These are phyloP conservation scores for Drosophila rufa DNA, from an alignment of 1,140 invertebrate genomes.

Conservation along the genomic window DNA sequence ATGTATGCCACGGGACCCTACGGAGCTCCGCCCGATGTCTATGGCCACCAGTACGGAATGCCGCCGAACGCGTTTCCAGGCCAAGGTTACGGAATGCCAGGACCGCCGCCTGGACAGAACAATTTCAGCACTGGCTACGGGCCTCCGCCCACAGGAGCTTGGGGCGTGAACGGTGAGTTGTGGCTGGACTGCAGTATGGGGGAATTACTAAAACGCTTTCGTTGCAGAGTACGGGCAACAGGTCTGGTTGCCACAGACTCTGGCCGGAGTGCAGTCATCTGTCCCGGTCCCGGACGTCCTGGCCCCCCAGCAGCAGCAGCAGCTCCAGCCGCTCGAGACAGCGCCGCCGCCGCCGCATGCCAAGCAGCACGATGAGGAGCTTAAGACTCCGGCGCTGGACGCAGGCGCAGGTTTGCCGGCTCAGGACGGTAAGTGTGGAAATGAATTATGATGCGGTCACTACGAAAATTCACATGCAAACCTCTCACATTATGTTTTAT, in stretches of 20 bases:
- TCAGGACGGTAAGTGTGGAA: slow-evolving; percentile 76
- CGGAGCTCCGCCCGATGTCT: slow-evolving; percentile 54
- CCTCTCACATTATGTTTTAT: slow-evolving; percentile 82
- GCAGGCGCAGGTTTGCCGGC: slow-evolving; percentile 68
- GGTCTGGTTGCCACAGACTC: slow-evolving; percentile 62
- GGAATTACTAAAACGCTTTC: too few species aligned
- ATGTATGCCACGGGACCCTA: slow-evolving; percentile 64
- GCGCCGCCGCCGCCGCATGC: neutral
- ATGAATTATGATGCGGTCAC: slow-evolving; percentile 61
- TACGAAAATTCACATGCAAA: slow-evolving; percentile 79
- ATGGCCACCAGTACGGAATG: slow-evolving; percentile 70
- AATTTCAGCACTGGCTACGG: slow-evolving; percentile 63
- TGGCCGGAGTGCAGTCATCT: slow-evolving; percentile 39
- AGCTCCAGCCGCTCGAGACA: slow-evolving; percentile 12
- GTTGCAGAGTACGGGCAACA: slow-evolving; percentile 70
- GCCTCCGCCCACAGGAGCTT: slow-evolving; percentile 51
- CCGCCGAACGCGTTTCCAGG: slow-evolving; percentile 57
- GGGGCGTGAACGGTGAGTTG: slow-evolving; percentile 72
- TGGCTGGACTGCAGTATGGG: neutral
- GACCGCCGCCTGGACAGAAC: slow-evolving; percentile 51
- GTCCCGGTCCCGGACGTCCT: slow-evolving; percentile 38
- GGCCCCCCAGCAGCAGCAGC: slow-evolving; percentile 28
- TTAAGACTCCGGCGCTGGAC: slow-evolving; percentile 54
- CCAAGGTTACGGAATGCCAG: slow-evolving; percentile 64
- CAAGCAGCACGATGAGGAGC: slow-evolving; percentile 48